A percentile compares a stretch with the other conserved stretches of the same genome.
phyloP scores from a whole-genome alignment of 2,113 vertebrate genomes.

The Hippocampus mohnikei region DNA sequence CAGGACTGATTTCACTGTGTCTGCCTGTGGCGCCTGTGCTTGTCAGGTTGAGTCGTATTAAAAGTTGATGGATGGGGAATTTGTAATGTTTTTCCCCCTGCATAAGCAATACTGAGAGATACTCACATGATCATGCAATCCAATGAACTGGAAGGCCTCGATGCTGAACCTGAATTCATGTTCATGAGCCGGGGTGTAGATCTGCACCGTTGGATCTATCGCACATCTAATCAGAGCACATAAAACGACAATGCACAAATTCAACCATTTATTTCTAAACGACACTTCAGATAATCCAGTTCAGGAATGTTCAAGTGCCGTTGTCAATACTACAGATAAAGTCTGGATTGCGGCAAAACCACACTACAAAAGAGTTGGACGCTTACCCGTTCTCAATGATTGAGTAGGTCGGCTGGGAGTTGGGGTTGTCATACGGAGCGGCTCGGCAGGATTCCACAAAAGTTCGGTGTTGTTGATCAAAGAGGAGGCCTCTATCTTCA shows the following conservation, averaged over 20 bases:
- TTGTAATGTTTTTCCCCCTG: neutral
- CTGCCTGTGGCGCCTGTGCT: too few relatives aligned
- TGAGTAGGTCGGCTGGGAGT: slow-evolving; percentile 49
- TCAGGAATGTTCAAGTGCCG: neutral
- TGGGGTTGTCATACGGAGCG: slow-evolving; percentile 64
- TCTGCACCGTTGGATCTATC: slow-evolving; percentile 51
- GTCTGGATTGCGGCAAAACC: neutral
- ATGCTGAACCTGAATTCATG: slow-evolving; percentile 61
- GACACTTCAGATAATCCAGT: neutral
- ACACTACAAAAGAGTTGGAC: neutral
- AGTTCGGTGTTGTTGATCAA: slow-evolving; percentile 58
- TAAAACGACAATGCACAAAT: neutral
- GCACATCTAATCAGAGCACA: slow-evolving; percentile 47
- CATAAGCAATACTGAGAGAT: neutral
- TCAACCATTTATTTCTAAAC: neutral
- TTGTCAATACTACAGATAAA: neutral
- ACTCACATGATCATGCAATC: slow-evolving; percentile 62
- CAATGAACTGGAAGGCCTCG: slow-evolving; percentile 73
- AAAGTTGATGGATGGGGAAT: neutral
- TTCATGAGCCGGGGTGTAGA: slow-evolving; percentile 6
- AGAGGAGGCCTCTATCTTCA: slow-evolving; percentile 57
- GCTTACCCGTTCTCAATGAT: slow-evolving; percentile 69
- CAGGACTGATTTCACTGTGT: too few relatives aligned
- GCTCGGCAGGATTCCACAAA: slow-evolving; percentile 71
- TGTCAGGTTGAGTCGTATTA: too few relatives aligned